Evolutionary conservation across 2,888 invertebrate species (phyloP).

Genomic region (Baronia brevicornis): DNA sequence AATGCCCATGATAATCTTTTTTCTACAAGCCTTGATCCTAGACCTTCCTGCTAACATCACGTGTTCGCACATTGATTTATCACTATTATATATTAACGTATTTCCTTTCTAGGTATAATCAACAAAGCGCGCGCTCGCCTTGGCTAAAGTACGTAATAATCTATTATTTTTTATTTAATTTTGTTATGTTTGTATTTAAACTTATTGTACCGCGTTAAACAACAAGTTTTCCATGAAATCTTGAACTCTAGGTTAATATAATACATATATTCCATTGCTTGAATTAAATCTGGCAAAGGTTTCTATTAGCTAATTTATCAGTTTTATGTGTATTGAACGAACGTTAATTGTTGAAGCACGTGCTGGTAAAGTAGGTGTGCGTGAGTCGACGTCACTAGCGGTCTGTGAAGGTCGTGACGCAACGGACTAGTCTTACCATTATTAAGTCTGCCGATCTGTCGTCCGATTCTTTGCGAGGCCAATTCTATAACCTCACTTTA

Average conservation of each 20-base stretch:
- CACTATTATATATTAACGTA: conserved; percentile 39
- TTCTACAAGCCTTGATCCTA: conserved; percentile 62
- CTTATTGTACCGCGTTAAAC: no score
- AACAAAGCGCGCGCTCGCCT: conserved; percentile 70
- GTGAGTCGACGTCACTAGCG: conserved; percentile 53
- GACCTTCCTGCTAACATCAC: conserved; percentile 52
- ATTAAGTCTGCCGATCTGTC: conserved; percentile 57
- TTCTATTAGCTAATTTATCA: no score
- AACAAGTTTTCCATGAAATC: no score
- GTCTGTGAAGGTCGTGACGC: conserved; percentile 67
- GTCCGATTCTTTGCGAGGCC: conserved; percentile 57
- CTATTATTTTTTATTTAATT: conserved; percentile 39
- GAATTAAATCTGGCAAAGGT: no score
- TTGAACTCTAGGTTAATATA: no score
- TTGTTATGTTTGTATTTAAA: conserved; percentile 16
- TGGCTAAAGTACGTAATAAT: conserved; percentile 71
- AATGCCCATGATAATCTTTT: conserved; percentile 68
- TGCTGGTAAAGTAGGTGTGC: conserved; percentile 54
- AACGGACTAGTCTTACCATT: conserved; percentile 50
- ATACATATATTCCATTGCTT: no score
- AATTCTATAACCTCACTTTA: conserved; percentile 21
- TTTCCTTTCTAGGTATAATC: conserved; percentile 75
- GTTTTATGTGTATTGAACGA: conserved; percentile 4
- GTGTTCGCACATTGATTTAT: conserved; percentile 34
- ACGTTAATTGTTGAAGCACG: conserved; percentile 40